Evolutionary conservation across 1,140 invertebrate genomes (phyloP).

Genomic region (Tetranychus urticae): DNA sequence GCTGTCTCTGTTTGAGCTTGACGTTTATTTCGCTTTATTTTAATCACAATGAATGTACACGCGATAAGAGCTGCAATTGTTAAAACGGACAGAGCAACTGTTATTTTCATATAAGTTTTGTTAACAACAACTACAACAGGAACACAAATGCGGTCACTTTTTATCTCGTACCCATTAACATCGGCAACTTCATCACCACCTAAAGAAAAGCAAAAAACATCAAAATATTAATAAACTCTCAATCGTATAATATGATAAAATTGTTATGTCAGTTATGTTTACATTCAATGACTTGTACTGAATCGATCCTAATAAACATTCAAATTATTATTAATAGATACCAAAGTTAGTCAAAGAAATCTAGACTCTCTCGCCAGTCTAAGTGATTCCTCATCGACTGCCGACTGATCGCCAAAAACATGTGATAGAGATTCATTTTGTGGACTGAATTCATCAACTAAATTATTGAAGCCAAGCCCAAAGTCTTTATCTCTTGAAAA

Average conservation of each 20-base stretch:
- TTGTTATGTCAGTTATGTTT: no score
- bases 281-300: no score
- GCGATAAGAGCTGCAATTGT: neutral
- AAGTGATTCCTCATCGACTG: no score
- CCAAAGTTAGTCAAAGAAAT: no score
- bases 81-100: neutral
- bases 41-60: neutral
- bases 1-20: neutral
- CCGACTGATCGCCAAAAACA: no score
- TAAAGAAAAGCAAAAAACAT: neutral
- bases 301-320: no score
- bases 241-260: neutral
- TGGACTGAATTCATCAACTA: no score
- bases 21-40: neutral
- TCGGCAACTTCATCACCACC: neutral
- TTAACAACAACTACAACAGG: neutral
- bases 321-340: no score
- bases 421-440: no score
- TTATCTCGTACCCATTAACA: neutral
- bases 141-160: neutral
- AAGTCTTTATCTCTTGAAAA: no score
- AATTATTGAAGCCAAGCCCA: no score
- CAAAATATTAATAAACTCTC: neutral
- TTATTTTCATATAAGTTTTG: neutral
- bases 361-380: no score